Conservation (phyloP, 1,140 invertebrate species). For the Drosophila bifasciata region DNA sequence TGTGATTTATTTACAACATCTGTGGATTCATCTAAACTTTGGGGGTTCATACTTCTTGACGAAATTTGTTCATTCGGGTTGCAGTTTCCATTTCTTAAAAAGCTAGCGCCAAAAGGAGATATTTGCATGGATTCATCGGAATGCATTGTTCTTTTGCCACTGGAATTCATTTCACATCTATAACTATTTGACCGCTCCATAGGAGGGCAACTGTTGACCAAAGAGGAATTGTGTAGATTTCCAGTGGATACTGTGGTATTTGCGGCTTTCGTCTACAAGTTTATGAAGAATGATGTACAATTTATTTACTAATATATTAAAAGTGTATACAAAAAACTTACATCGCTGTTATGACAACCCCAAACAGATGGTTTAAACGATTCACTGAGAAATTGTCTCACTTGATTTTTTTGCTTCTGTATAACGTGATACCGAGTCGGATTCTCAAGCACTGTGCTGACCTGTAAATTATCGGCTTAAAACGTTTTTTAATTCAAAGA, state of each 20-base stretch:
- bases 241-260: slow-evolving; percentile 46
- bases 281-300: slow-evolving; percentile 1
- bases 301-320: not conserved
- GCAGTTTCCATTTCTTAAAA: slow-evolving; percentile 22
- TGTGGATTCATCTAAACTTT: slow-evolving; percentile 15
- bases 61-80: slow-evolving; percentile 29
- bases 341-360: slow-evolving; percentile 52
- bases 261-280: slow-evolving; percentile 31
- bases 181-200: slow-evolving; percentile 45
- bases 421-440: slow-evolving; percentile 96
- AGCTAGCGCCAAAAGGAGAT: slow-evolving; percentile 32
- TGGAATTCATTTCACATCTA: slow-evolving; percentile 14
- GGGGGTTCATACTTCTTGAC: slow-evolving; percentile 30
- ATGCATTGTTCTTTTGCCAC: slow-evolving; percentile 24
- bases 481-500: not conserved
- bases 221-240: slow-evolving; percentile 46
- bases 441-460: slow-evolving; percentile 93
- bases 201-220: slow-evolving; percentile 22
- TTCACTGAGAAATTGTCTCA: slow-evolving; percentile 92
- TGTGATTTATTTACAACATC: slow-evolving; percentile 22
- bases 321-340: slow-evolving; percentile 18
- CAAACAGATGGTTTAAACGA: slow-evolving; percentile 87
- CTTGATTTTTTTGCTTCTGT: slow-evolving; percentile 94
- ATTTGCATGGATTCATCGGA: slow-evolving; percentile 55
- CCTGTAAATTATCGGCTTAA: slow-evolving; percentile 84